Conservation (phyloP, 2,888 invertebrate species). For the Oxyteleia sp. region DNA sequence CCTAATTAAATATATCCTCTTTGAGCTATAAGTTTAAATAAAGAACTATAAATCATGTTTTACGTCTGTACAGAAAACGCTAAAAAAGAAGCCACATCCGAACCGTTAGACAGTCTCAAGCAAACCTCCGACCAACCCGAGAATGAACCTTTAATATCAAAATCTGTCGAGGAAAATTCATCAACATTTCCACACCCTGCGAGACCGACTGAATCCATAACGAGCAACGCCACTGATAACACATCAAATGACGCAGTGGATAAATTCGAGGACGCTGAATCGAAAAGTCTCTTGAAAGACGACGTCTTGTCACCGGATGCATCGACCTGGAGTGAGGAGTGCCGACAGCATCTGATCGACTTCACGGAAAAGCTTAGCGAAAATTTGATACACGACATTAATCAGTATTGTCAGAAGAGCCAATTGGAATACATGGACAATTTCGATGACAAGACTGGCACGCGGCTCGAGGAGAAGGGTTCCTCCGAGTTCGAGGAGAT, state of each 20-base stretch:
- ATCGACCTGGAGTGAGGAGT: constrained; percentile 90
- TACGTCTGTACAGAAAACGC: constrained; percentile 37
- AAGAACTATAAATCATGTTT: too few relatives aligned
- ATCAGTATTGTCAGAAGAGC: constrained; percentile 87
- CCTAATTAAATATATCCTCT: too few relatives aligned
- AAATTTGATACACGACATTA: constrained; percentile 93
- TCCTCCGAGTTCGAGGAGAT: constrained; percentile 47
- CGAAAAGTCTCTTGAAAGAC: constrained; percentile 8
- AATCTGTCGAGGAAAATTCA: constrained; percentile 18
- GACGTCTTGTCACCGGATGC: constrained; percentile 75
- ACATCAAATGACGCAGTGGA: neutral
- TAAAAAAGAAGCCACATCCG: constrained; percentile 41
- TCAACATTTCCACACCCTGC: constrained; percentile 16
- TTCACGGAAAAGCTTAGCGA: constrained; percentile 94
- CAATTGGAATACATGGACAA: constrained; percentile 81
- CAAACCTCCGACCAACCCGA: constrained; percentile 21
- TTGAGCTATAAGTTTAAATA: too few relatives aligned
- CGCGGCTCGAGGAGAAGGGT: constrained; percentile 30
- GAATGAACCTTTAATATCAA: constrained; percentile 5
- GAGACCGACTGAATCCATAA: neutral
- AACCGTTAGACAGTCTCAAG: constrained; percentile 11
- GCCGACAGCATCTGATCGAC: constrained; percentile 92
- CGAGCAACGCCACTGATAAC: neutral
- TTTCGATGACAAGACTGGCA: constrained; percentile 47
- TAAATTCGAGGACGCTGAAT: constrained; percentile 22